Evolutionary conservation across 1,140 invertebrate genomes (phyloP).

Genomic region (Acyrthosiphon pisum): DNA sequence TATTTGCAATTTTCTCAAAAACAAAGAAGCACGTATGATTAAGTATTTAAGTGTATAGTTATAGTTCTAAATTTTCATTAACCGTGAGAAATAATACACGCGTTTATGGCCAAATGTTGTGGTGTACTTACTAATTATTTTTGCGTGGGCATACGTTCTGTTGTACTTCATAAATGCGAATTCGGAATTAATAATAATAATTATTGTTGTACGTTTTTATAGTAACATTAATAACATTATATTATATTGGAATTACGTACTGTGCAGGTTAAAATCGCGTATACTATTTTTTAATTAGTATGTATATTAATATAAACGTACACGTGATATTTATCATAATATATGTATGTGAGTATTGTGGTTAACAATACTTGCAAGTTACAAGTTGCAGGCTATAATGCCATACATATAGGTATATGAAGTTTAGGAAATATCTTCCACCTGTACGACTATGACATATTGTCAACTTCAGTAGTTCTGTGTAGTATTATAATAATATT

Average conservation of each 20-base stretch:
- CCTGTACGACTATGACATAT: neutral
- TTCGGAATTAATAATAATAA: neutral
- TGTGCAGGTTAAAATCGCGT: neutral
- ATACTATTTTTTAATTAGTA: neutral
- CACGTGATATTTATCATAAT: neutral
- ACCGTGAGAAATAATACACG: neutral
- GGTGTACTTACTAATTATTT: neutral
- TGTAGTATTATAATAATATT: conserved; percentile 3
- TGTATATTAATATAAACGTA: neutral
- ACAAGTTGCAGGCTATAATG: neutral
- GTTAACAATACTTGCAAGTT: neutral
- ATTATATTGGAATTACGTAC: neutral
- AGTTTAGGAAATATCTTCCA: neutral
- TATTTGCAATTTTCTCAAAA: neutral
- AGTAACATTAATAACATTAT: neutral
- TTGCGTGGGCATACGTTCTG: neutral
- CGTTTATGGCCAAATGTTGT: neutral
- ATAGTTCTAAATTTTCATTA: neutral
- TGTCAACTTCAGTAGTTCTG: neutral
- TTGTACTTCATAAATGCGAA: neutral
- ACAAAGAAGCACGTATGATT: neutral
- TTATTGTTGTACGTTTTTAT: neutral
- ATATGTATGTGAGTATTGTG: neutral
- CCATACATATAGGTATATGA: neutral
- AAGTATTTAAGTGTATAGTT: neutral